Conservation (phyloP, 1,140 invertebrate species). For the Rhopalosiphum maidis region DNA sequence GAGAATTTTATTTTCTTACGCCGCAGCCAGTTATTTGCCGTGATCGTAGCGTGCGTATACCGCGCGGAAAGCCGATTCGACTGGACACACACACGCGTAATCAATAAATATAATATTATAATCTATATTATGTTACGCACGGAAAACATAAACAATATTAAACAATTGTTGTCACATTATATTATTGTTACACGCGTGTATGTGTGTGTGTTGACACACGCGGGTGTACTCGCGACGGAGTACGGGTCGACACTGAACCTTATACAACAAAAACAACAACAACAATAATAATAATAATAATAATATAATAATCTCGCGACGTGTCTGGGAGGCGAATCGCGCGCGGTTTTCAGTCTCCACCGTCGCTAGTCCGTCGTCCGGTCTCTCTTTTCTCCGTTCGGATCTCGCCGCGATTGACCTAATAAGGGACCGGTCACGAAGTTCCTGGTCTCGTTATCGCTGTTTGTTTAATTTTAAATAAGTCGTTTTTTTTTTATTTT, state of each 20-base stretch:
- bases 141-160: not conserved
- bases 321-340: not conserved
- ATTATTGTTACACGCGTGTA: not conserved
- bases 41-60: not conserved
- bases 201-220: not conserved
- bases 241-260: slow-evolving; percentile 7
- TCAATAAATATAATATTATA: not conserved
- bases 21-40: not conserved
- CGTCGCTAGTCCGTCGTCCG: slow-evolving; percentile 22
- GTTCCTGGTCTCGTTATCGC: slow-evolving; percentile 45
- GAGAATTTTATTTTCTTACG: not conserved
- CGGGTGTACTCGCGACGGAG: slow-evolving; percentile 2
- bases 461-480: not conserved
- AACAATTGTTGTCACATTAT: not conserved
- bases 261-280: not conserved
- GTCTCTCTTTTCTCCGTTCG: slow-evolving; percentile 39
- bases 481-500: not conserved
- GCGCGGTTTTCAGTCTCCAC: slow-evolving; percentile 28
- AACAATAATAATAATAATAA: not conserved
- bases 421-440: slow-evolving; percentile 52
- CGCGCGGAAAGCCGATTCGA: not conserved
- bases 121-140: not conserved
- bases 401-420: slow-evolving; percentile 37
- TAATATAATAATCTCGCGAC: not conserved
- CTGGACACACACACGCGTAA: not conserved